Evolutionary conservation across 2,797 vertebrate species (phyloP).

Genomic region (Nyctibius grandis): DNA sequence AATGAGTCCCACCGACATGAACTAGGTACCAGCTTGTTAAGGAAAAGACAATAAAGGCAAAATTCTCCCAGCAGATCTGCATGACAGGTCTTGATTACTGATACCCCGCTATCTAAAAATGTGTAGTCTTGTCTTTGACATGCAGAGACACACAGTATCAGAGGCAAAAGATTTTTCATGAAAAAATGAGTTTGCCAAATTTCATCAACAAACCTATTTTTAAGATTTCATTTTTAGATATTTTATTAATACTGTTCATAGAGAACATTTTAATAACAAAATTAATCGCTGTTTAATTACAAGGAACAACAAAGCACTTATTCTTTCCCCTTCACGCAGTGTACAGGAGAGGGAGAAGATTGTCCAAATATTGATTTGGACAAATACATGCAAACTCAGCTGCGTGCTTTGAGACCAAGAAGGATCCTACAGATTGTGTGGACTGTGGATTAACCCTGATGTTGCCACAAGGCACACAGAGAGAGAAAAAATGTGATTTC

Average conservation of each 20-base stretch:
- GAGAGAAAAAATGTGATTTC: neutral
- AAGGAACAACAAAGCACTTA: neutral
- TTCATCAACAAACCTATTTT: neutral
- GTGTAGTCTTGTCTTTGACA: neutral
- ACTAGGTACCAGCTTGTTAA: slow-evolving; percentile 20
- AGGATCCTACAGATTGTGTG: neutral
- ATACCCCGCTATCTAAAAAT: neutral
- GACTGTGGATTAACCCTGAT: neutral
- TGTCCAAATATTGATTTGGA: neutral
- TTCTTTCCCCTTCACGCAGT: neutral
- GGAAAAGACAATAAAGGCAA: neutral
- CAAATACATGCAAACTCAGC: neutral
- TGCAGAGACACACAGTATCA: neutral
- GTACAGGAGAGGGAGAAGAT: neutral
- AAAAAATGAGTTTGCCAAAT: neutral
- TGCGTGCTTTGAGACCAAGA: neutral
- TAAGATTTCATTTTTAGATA: neutral
- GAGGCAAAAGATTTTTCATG: neutral
- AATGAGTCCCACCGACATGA: slow-evolving; percentile 5
- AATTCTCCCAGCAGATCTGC: slow-evolving; percentile 3
- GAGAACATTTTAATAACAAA: neutral
- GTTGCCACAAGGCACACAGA: neutral
- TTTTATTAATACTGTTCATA: neutral
- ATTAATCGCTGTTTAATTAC: neutral
- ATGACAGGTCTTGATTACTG: slow-evolving; percentile 8